Evolutionary conservation across 2,113 vertebrate species (phyloP).

Genomic region (Semicossyphus pulcher): DNA sequence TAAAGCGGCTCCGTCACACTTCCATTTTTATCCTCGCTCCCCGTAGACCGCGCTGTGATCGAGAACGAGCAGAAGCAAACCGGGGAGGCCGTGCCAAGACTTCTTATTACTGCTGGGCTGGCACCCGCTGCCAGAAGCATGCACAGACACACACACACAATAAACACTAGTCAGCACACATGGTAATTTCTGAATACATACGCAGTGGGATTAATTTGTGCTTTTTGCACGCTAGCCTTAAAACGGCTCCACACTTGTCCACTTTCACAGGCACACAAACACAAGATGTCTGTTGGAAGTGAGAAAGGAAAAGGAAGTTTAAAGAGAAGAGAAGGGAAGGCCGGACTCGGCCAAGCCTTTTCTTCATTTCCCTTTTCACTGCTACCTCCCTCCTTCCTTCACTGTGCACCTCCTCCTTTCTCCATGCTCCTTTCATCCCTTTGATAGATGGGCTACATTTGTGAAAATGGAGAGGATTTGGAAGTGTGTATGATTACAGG

Average conservation of each 20-base stretch:
- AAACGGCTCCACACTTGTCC: conserved; percentile 59
- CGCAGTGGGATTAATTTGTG: conserved; percentile 72
- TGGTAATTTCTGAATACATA: conserved; percentile 60
- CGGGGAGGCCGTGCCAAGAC: conserved; percentile 59
- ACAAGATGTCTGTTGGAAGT: conserved; percentile 40
- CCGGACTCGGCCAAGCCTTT: conserved; percentile 47
- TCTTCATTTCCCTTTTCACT: conserved; percentile 49
- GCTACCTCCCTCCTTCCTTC: conserved; percentile 53
- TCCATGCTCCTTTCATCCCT: conserved; percentile 63
- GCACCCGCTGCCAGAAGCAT: conserved; percentile 43
- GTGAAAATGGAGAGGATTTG: conserved; percentile 76
- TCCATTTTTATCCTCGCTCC: conserved; percentile 49
- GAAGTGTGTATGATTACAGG: conserved; percentile 72
- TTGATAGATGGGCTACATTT: conserved; percentile 75
- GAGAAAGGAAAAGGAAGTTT: conserved; percentile 37
- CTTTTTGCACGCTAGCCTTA: conserved; percentile 61
- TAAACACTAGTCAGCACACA: conserved; percentile 48
- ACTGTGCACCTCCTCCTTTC: conserved; percentile 53
- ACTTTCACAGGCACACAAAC: conserved; percentile 49
- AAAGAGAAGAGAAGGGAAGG: conserved; percentile 29
- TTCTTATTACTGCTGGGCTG: conserved; percentile 62
- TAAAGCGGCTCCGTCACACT: conserved; percentile 35
- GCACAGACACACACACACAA: conserved; percentile 31
- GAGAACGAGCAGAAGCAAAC: conserved; percentile 62
- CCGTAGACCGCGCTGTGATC: conserved; percentile 50